Evolutionary conservation across 2,113 vertebrate species (phyloP).

Genomic region (Leptobrachium ailaonicum): DNA sequence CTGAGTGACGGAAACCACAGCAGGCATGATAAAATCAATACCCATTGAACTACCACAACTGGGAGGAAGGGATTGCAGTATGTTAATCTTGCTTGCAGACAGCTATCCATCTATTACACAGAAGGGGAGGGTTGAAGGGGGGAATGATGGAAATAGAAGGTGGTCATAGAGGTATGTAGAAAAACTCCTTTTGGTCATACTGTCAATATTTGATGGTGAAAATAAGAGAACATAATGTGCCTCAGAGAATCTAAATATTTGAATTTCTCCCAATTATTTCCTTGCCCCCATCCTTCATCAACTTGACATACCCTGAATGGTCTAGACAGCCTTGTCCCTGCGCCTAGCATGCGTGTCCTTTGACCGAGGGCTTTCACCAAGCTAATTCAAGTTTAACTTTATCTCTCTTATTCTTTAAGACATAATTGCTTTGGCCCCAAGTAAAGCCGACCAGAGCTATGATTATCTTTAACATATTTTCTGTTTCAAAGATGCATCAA

Average conservation of each 20-base stretch:
- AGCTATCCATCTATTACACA: constrained; percentile 9
- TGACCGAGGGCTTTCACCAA: constrained; percentile 16
- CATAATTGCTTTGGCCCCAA: constrained; percentile 43
- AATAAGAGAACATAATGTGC: neutral
- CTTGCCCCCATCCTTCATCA: constrained; percentile 15
- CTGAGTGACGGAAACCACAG: constrained; percentile 32
- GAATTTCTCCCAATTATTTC: constrained; percentile 49
- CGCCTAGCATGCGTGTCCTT: neutral
- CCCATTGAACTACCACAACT: constrained; percentile 32
- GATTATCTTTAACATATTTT: constrained; percentile 43
- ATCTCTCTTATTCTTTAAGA: constrained; percentile 39
- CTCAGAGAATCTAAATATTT: constrained; percentile 24
- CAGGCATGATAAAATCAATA: constrained; percentile 46
- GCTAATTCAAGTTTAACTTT: constrained; percentile 37
- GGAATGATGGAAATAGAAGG: neutral
- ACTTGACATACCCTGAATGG: constrained; percentile 32
- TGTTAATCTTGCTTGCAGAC: constrained; percentile 18
- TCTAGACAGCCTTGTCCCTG: constrained; percentile 22
- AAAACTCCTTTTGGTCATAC: constrained; percentile 10
- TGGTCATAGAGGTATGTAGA: neutral
- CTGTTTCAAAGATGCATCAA: constrained; percentile 34
- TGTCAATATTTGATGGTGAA: constrained; percentile 28
- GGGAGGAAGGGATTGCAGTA: constrained; percentile 29
- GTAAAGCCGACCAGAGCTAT: constrained; percentile 9
- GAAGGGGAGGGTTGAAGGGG: neutral